Evolutionary conservation across 2,888 invertebrate species (phyloP).

Genomic region (Quadroppia sp.): DNA sequence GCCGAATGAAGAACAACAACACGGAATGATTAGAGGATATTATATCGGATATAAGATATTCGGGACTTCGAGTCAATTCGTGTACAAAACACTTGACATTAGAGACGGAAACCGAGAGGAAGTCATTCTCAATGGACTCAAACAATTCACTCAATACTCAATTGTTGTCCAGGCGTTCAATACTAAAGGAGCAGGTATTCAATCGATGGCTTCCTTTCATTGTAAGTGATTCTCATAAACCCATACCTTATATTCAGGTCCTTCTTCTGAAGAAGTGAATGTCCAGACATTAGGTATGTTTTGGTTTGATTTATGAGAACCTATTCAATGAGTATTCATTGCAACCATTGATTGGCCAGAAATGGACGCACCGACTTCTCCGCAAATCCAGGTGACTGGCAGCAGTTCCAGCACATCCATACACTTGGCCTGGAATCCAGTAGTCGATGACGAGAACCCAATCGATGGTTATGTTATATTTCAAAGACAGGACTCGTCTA

Average conservation of each 20-base stretch:
- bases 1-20: conserved; percentile 50
- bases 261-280: conserved; percentile 38
- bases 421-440: conserved; percentile 46
- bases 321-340: background rate
- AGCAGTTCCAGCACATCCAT: conserved; percentile 45
- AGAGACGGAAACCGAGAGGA: conserved; percentile 45
- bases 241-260: conserved; percentile 4
- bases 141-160: conserved; percentile 51
- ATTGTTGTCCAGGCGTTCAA: conserved; percentile 54
- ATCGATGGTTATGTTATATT: conserved; percentile 44
- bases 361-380: conserved; percentile 47
- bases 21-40: conserved; percentile 54
- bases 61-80: conserved; percentile 48
- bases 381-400: conserved; percentile 46
- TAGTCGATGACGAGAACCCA: conserved; percentile 29
- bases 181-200: conserved; percentile 52
- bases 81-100: conserved; percentile 51
- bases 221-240: background rate
- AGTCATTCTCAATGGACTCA: conserved; percentile 45
- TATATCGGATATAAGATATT: conserved; percentile 53
- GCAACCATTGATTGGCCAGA: conserved; percentile 9
- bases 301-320: background rate
- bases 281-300: conserved; percentile 41
- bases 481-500: conserved; percentile 44
- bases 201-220: background rate